phyloP scores from a whole-genome alignment of 2,113 vertebrate genomes.

The Elgaria multicarinata region DNA sequence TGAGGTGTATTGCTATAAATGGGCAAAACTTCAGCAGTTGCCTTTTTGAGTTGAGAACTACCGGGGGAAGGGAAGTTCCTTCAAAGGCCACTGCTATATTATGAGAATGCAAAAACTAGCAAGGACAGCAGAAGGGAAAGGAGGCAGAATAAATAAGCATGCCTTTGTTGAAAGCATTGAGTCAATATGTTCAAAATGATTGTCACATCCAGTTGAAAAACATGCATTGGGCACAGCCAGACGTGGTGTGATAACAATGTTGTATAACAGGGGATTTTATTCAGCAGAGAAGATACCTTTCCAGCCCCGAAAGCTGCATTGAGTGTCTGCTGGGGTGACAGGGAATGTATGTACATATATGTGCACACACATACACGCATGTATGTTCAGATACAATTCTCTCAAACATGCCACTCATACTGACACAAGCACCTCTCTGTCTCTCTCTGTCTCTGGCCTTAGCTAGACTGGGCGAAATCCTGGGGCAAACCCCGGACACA shows the following conservation, averaged over 20 bases:
- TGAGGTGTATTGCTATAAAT: neutral
- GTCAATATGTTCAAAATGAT: conserved; percentile 4
- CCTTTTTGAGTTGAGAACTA: neutral
- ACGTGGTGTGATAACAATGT: neutral
- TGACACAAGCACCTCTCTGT: too few relatives aligned
- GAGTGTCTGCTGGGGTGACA: too few relatives aligned
- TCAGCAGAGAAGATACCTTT: too few relatives aligned
- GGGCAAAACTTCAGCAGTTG: neutral
- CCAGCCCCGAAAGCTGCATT: too few relatives aligned
- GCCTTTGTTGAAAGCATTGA: neutral
- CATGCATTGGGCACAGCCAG: neutral
- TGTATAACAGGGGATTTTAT: too few relatives aligned
- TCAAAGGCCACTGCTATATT: neutral
- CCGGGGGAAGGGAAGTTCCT: neutral
- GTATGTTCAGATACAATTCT: too few relatives aligned
- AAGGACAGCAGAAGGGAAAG: neutral
- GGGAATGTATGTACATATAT: too few relatives aligned
- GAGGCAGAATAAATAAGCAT: conserved; percentile 24
- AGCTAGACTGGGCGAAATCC: too few relatives aligned
- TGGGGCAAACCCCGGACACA: too few relatives aligned
- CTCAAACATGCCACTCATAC: too few relatives aligned
- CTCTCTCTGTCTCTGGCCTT: too few relatives aligned
- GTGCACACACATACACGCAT: too few relatives aligned
- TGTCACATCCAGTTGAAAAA: neutral
- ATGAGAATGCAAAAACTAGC: conserved; percentile 14